Evolutionary conservation across 2,888 invertebrate genomes (phyloP), one percentile per base, ranked within the genome.

Genomic region (Sarcophaga rosellei): DNA sequence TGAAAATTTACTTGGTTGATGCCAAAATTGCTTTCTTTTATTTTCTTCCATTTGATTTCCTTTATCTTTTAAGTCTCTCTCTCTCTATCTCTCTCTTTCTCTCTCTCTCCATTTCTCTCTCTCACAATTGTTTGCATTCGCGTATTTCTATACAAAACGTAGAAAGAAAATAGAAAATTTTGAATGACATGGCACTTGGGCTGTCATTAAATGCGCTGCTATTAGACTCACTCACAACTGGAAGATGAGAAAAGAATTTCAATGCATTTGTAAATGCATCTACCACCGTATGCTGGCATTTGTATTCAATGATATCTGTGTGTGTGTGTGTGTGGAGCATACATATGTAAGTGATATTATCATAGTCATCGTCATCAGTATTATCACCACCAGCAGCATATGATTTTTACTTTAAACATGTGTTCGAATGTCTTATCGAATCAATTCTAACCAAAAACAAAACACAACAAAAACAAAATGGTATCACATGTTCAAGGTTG

Each of bases 131-230:
- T 35, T 35, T 35, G 35, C 35, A 35, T 35, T 35, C 35, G 6
- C 35, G 35, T 35, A 6, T 35, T 35, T 6, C 35, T 6, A 35
- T 35, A 35, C 35, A 35, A 35, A 35, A 35, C 35, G 6, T 35
- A 0, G 35, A 35, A 35, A 35, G 35, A 35, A 35, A 6, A 35
- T 6, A 35, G 35, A 35, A 35, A 35, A 35, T 35, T 35, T 35
- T 35, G 35, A 25, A n/a, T 3, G 6, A 72, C 25, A 59, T 35
- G 35, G 20, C 59, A 59, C 72, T 35, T 10, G 35, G 20, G 35
- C 59, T 72, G 72, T 59, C 20, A 59, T 72, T 72, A 20, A n/a
- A 5, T 53, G 6, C 21, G 35, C 25, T 44, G 57, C 11, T 72
- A 59, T 57, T 70, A 47, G 35, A 35, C 2, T 35, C 35, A 2